Evolutionary conservation across 2,113 vertebrate genomes (phyloP).

Genomic region (Peromyscus polionotus): DNA sequence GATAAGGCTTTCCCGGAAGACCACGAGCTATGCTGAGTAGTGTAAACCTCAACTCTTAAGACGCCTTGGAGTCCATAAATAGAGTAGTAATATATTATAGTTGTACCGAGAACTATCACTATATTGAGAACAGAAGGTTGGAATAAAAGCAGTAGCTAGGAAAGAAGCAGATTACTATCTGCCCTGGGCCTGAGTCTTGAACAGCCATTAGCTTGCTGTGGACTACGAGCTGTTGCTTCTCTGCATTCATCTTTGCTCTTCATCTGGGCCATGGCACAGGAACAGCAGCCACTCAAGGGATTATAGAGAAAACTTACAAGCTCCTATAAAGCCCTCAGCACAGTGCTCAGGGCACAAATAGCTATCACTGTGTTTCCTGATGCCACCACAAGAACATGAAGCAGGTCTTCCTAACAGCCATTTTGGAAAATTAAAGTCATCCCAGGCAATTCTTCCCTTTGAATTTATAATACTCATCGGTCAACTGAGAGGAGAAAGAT

Average conservation of each 20-base stretch:
- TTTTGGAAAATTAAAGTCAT: conserved; percentile 49
- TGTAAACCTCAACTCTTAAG: not conserved
- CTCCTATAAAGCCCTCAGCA: not conserved
- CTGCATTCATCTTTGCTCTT: not conserved
- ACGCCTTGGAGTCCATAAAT: not conserved
- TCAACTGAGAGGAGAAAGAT: not conserved
- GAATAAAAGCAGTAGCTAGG: not conserved
- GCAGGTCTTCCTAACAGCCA: not conserved
- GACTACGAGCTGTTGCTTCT: not conserved
- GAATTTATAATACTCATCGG: not conserved
- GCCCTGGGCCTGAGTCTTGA: not conserved
- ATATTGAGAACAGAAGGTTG: not conserved
- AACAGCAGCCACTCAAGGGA: not conserved
- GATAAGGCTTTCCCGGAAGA: not conserved
- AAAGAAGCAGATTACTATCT: not conserved
- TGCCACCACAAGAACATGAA: not conserved
- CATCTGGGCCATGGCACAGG: not conserved
- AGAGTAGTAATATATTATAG: not conserved
- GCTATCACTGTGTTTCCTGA: not conserved
- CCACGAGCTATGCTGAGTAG: not conserved
- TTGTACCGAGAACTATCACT: not conserved
- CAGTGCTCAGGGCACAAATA: not conserved
- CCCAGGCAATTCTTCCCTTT: not conserved
- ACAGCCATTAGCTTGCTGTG: not conserved
- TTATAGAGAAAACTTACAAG: not conserved